phyloP scores from a whole-genome alignment of 2,797 vertebrate species.

The Chloroceryle inda region DNA sequence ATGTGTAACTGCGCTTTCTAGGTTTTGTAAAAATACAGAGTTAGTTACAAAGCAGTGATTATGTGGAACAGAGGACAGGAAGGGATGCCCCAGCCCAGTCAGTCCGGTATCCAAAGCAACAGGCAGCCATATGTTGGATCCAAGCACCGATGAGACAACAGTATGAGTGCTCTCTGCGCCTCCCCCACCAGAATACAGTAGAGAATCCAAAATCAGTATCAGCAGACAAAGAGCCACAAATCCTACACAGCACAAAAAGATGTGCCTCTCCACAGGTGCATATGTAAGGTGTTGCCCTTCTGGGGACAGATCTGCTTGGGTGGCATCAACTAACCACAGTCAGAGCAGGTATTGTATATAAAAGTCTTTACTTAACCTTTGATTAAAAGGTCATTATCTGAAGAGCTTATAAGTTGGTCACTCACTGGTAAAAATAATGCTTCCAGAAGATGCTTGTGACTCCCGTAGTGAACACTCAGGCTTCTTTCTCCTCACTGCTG shows the following conservation, averaged over 20 bases:
- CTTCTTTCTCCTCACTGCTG: neutral
- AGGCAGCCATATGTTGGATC: rapidly evolving
- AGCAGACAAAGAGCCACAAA: neutral
- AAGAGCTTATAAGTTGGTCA: neutral
- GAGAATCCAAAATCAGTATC: neutral
- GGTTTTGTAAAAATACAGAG: neutral
- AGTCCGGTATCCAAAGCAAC: neutral
- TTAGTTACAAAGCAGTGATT: neutral
- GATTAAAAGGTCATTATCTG: neutral
- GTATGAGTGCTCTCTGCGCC: neutral
- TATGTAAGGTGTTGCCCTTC: neutral
- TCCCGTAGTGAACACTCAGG: neutral
- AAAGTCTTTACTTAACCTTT: neutral
- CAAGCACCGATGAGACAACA: rapidly evolving
- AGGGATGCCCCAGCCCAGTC: neutral
- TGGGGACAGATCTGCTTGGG: neutral
- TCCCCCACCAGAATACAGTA: neutral
- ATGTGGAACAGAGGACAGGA: neutral
- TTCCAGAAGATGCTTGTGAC: neutral
- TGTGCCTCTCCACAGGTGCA: rapidly evolving
- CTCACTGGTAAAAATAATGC: neutral
- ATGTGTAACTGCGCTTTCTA: neutral
- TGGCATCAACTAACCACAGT: neutral
- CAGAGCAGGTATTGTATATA: neutral
- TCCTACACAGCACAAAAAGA: neutral